Base-by-base conservation (phyloP, 2,797 vertebrate species). In the Margarornis squamiger region DNA sequence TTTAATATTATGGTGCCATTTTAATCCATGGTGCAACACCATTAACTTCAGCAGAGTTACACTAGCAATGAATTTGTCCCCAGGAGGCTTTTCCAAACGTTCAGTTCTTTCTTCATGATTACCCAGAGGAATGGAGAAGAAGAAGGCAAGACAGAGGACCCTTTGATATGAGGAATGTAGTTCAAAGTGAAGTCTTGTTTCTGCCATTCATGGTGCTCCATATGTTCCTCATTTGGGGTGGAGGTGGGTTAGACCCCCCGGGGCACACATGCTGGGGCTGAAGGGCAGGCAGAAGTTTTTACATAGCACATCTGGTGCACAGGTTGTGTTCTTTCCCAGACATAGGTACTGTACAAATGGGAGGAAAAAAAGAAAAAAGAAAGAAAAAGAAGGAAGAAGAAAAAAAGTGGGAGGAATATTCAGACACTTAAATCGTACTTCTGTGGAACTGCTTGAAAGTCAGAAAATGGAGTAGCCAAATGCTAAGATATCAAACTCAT, bases 1-100 rank as follows among this genome's bases (percentile, higher is more conserved):
- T 96, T 95, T 92, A 97, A 96, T 96, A 96, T 95, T 95, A 95
- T 49, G 71, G 95, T 95, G 90, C 95, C 90, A 59, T 90, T 96
- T 95, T 93, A 92, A 92, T 95, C 78, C 80, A 87, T 89, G 94
- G 88, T 80, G 68, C 84, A 97, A 94, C 86, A 85, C 93, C 90
- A 91, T 94, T 96, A 93, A 85, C 92, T 95, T 96, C 74, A 89
- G 39, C 73, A 52, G 85, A 95, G 82, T 88, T 96, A 78, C 41
- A 23, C 86, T 80, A 65, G 77, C 94, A 94, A 92, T 93, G 93
- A 96, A 89, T 94, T 96, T 90, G 54, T 80, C 94, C 94, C 92
- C 93, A 92, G 94, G 95, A 96, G 95, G 78, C 88, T 83, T 96
- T 94, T 93, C 54, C 12, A 26, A 96, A 80, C 66, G 92, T 89